Percentiles rank a stretch among this genome's conserved stretches.
phyloP scores from a whole-genome alignment of 1,140 invertebrate genomes.

The Globodera rostochiensis region DNA sequence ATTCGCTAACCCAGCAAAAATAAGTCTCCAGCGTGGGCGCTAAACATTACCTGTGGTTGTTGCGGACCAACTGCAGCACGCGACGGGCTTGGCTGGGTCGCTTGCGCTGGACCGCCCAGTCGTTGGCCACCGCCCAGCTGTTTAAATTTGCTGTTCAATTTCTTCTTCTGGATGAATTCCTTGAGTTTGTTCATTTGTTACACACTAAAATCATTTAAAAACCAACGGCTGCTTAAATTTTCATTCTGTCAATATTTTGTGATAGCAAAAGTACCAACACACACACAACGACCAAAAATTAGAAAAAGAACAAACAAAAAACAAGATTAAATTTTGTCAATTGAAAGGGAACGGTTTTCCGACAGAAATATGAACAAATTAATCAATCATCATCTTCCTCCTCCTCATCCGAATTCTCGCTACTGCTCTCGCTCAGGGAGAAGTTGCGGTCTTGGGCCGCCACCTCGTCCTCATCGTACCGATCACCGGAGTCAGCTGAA shows the following conservation, averaged over 20 bases:
- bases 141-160: slow-evolving; percentile 37
- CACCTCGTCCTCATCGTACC: slow-evolving; percentile 36
- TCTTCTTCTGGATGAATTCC: slow-evolving; percentile 43
- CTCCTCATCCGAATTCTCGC: slow-evolving; percentile 41
- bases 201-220: not conserved
- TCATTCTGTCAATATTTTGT: not conserved
- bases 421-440: slow-evolving; percentile 17
- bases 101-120: slow-evolving; percentile 8
- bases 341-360: no score
- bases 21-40: not conserved
- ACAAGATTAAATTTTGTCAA: not conserved
- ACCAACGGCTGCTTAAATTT: not conserved
- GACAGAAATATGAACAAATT: not conserved
- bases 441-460: slow-evolving; percentile 47
- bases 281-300: not conserved
- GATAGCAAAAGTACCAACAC: not conserved
- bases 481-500: slow-evolving; percentile 43
- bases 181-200: slow-evolving; percentile 40
- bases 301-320: not conserved
- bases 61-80: not conserved
- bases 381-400: slow-evolving; percentile 41
- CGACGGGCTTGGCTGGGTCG: not conserved
- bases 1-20: not conserved
- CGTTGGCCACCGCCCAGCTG: slow-evolving; percentile 21
- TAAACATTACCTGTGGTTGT: slow-evolving; percentile 7